Percentiles rank a stretch among this genome's conserved stretches.
Evolutionary conservation across 1,140 invertebrate genomes (phyloP).

Genomic region (Zaprionus ornatus): DNA sequence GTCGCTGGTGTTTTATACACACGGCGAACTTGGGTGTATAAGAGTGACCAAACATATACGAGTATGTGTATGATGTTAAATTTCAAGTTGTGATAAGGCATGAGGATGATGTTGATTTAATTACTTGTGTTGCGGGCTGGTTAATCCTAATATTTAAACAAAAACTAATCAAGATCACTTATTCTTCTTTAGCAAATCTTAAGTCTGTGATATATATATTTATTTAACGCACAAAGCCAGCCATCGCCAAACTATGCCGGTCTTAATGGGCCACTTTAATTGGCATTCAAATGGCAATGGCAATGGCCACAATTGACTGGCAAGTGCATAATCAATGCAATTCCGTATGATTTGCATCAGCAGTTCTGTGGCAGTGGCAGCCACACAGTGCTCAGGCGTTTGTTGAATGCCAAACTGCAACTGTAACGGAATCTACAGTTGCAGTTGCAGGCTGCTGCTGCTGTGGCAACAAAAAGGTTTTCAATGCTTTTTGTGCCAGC

Average conservation of each 20-base stretch:
- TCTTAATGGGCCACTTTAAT: constrained; percentile 59
- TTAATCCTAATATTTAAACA: too few relatives aligned
- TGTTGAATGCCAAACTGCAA: constrained; percentile 56
- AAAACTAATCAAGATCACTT: background rate
- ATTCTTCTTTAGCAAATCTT: background rate
- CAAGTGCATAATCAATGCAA: constrained; percentile 79
- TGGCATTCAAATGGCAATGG: constrained; percentile 53
- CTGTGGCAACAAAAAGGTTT: background rate
- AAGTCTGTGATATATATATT: background rate
- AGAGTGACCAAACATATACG: too few relatives aligned
- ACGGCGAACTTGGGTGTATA: too few relatives aligned
- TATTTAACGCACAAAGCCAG: constrained; percentile 2
- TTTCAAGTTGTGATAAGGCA: too few relatives aligned
- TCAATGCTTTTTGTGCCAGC: constrained; percentile 62
- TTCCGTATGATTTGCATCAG: constrained; percentile 64
- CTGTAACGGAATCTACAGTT: background rate
- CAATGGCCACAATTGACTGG: constrained; percentile 70
- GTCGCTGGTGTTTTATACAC: too few relatives aligned
- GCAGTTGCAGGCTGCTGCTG: background rate
- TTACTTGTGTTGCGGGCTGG: too few relatives aligned
- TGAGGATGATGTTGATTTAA: too few relatives aligned
- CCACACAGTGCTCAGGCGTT: background rate
- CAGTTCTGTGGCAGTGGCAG: background rate
- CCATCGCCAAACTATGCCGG: background rate
- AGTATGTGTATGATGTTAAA: too few relatives aligned